phyloP scores from a whole-genome alignment of 1,140 invertebrate genomes.

The Leptonema lineaticorne region DNA sequence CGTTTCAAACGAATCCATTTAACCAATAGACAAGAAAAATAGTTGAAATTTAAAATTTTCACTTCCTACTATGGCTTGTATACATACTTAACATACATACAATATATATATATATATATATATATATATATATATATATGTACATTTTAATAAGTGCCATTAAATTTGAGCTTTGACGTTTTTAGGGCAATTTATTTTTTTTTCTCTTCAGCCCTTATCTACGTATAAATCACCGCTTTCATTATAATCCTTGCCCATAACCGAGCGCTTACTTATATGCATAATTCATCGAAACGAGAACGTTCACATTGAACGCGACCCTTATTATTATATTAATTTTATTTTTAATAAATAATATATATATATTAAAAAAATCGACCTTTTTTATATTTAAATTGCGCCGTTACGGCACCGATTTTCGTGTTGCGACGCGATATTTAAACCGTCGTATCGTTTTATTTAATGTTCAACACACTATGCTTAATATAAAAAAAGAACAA shows the following conservation, averaged over 20 bases:
- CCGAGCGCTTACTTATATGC: background rate
- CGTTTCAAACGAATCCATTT: too few species aligned
- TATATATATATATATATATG: background rate
- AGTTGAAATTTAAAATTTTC: too few species aligned
- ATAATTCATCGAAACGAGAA: background rate
- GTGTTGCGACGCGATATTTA: too few species aligned
- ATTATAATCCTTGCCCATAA: conserved; percentile 17
- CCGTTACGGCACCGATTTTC: background rate
- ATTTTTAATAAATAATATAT: too few species aligned
- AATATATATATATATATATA: too few species aligned
- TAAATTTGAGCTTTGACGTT: conserved; percentile 23
- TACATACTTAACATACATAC: too few species aligned
- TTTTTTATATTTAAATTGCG: background rate
- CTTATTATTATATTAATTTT: too few species aligned
- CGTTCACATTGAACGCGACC: background rate
- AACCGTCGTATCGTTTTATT: too few species aligned
- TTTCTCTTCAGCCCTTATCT: conserved; percentile 18
- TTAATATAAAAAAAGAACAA: too few species aligned
- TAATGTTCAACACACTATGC: too few species aligned
- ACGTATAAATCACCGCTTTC: conserved; percentile 12
- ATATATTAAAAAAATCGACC: background rate
- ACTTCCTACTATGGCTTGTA: too few species aligned
- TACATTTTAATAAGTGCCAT: conserved; percentile 17
- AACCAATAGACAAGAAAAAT: too few species aligned
- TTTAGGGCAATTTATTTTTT: conserved; percentile 17